Conservation (phyloP, 2,888 invertebrate species). For the Neoaliturus tenellus region DNA sequence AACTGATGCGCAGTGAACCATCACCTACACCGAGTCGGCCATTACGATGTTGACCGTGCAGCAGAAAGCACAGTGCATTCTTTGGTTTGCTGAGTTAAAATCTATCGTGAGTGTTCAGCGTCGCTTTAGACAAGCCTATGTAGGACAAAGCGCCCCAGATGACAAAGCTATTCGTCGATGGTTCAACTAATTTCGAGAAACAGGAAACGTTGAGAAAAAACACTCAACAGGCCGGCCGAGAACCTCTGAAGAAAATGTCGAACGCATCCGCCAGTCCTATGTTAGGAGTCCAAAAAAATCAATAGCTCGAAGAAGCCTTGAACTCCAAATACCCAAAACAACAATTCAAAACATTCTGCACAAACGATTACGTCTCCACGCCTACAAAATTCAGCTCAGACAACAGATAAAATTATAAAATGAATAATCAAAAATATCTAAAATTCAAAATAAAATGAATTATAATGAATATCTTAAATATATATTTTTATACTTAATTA, state of each 20-base stretch:
- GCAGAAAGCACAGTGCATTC: conserved; percentile 43
- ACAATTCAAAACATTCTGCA: conserved; percentile 27
- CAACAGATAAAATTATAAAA: conserved; percentile 1
- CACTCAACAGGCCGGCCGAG: conserved; percentile 16
- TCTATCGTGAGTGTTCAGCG: conserved; percentile 27
- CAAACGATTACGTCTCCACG: background rate
- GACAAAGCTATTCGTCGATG: conserved; percentile 20
- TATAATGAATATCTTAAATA: too few relatives aligned
- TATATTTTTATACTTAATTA: too few relatives aligned
- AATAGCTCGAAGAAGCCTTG: conserved; percentile 29
- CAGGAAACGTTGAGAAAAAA: conserved; percentile 31
- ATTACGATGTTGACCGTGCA: conserved; percentile 24
- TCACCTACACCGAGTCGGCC: background rate
- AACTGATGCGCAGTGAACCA: background rate
- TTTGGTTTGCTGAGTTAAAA: conserved; percentile 37
- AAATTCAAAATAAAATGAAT: background rate
- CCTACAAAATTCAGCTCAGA: conserved; percentile 43
- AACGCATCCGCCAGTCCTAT: conserved; percentile 11
- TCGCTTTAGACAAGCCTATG: conserved; percentile 15
- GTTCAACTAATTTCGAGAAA: background rate
- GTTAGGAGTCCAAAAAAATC: conserved; percentile 34
- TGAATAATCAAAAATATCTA: background rate
- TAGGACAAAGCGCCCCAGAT: conserved; percentile 15
- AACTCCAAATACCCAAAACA: conserved; percentile 6
- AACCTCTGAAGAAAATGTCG: conserved; percentile 39